Evolutionary conservation across 2,888 invertebrate species (phyloP).

Genomic region (Temnothorax ravouxi): DNA sequence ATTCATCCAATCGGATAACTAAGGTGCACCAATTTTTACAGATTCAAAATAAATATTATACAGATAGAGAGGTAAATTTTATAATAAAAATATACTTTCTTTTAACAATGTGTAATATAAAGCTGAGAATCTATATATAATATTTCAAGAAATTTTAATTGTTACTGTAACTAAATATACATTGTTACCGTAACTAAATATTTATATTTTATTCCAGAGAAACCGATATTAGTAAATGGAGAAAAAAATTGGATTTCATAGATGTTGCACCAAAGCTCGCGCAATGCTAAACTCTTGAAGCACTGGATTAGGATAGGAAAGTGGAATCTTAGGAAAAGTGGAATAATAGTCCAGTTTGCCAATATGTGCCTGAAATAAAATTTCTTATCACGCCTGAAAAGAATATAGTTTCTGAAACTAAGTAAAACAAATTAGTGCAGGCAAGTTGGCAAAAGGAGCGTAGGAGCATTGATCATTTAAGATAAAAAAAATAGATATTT

Average conservation of each 20-base stretch:
- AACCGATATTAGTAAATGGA: slow-evolving; percentile 3
- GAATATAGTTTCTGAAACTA: slow-evolving; percentile 82
- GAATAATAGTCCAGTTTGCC: slow-evolving; percentile 77
- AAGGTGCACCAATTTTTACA: slow-evolving; percentile 66
- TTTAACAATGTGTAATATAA: not conserved
- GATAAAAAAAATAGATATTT: slow-evolving; percentile 53
- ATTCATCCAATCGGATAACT: slow-evolving; percentile 62
- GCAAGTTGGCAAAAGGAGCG: slow-evolving; percentile 75
- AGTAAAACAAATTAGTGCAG: slow-evolving; percentile 83
- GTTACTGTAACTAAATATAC: not conserved
- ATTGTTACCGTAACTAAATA: not conserved
- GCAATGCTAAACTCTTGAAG: slow-evolving; percentile 74
- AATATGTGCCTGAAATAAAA: slow-evolving; percentile 85
- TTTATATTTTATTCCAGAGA: not conserved
- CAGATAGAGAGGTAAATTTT: not conserved
- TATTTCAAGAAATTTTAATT: slow-evolving; percentile 4
- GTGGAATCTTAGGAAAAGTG: slow-evolving; percentile 55
- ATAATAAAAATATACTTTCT: not conserved
- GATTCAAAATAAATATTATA: slow-evolving; percentile 13
- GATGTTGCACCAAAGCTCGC: slow-evolving; percentile 72
- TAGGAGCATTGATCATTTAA: slow-evolving; percentile 60
- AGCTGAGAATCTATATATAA: not conserved
- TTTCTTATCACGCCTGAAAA: slow-evolving; percentile 82
- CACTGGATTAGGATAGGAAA: slow-evolving; percentile 56
- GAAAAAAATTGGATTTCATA: slow-evolving; percentile 7